phyloP scores from a whole-genome alignment of 2,113 vertebrate genomes.

The Sebastes fasciatus region DNA sequence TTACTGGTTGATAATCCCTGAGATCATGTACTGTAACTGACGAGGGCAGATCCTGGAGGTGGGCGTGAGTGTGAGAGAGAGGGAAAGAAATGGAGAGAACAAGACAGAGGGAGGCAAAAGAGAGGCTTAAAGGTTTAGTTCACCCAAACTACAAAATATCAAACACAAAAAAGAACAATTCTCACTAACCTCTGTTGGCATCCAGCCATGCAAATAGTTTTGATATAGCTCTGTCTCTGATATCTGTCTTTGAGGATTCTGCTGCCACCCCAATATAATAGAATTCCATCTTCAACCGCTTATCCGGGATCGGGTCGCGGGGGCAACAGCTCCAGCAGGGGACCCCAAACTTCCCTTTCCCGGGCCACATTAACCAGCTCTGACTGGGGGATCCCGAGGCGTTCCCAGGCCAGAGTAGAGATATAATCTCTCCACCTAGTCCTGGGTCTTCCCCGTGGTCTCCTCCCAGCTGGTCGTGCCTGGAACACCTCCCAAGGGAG shows the following conservation, averaged over 20 bases:
- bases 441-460: too few species aligned
- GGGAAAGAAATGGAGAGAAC: not conserved
- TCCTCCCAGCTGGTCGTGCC: too few species aligned
- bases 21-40: conserved; percentile 76
- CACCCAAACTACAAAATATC: not conserved
- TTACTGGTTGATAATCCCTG: conserved; percentile 80
- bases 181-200: not conserved
- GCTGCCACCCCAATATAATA: not conserved
- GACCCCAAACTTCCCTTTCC: too few species aligned
- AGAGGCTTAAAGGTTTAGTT: not conserved
- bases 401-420: too few species aligned
- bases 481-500: too few species aligned
- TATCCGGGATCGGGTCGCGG: too few species aligned
- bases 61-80: conserved; percentile 44
- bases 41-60: conserved; percentile 6
- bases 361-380: too few species aligned
- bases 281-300: too few species aligned
- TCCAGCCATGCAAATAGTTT: not conserved
- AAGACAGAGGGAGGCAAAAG: not conserved
- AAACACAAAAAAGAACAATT: not conserved
- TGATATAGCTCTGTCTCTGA: not conserved
- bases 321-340: too few species aligned
- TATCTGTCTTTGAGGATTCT: not conserved
- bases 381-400: too few species aligned
- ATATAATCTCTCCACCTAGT: too few species aligned